Conservation (phyloP, 2,113 vertebrate species). For the Plecturocebus donacophilus region DNA sequence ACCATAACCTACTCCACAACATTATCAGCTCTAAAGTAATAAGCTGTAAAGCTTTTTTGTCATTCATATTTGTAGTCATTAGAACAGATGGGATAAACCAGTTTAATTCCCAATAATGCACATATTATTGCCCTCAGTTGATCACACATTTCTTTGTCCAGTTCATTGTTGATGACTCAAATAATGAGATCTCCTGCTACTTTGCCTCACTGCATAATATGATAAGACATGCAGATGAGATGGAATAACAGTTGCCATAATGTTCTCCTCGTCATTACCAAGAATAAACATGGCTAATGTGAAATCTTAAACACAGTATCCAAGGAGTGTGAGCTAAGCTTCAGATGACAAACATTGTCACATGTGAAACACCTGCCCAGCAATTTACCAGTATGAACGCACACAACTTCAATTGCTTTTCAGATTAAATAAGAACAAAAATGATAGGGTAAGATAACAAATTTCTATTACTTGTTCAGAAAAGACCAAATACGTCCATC, state of each 20-base stretch:
- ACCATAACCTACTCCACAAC: not conserved
- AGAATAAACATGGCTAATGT: constrained; percentile 43
- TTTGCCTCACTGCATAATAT: not conserved
- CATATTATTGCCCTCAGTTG: not conserved
- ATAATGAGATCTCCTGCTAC: constrained; percentile 37
- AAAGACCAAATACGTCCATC: not conserved
- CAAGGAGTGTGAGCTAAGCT: not conserved
- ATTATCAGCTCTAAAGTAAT: not conserved
- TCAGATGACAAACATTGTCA: constrained; percentile 28
- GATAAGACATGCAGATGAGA: not conserved
- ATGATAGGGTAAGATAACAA: not conserved
- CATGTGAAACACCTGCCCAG: not conserved
- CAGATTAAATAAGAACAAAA: not conserved
- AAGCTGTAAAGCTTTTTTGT: not conserved
- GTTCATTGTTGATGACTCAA: constrained; percentile 26
- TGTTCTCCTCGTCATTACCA: constrained; percentile 45
- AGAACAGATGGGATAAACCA: not conserved
- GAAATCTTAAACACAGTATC: not conserved
- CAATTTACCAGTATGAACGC: constrained; percentile 19
- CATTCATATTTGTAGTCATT: not conserved
- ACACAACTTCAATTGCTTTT: not conserved
- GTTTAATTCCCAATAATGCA: not conserved
- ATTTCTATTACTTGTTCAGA: not conserved
- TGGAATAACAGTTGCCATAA: constrained; percentile 47
- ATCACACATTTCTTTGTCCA: constrained; percentile 28